These are phyloP conservation scores for Dryadula phaetusa DNA, from an alignment of 2,888 invertebrate genomes.

Conservation along the genomic window DNA sequence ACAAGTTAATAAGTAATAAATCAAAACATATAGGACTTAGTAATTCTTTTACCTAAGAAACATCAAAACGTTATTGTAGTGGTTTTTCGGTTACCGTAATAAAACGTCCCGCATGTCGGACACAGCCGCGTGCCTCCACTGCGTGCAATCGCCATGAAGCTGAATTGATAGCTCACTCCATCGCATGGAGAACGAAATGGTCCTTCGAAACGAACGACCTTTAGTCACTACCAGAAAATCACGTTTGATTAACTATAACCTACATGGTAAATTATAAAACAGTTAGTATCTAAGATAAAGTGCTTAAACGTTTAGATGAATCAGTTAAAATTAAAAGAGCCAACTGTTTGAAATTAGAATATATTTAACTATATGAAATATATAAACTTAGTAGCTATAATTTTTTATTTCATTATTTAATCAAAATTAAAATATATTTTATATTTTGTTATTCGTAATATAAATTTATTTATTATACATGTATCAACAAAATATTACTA, in stretches of 20 bases:
- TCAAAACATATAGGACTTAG: neutral
- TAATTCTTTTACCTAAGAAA: constrained; percentile 17
- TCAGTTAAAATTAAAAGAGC: no score
- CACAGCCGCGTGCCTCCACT: constrained; percentile 60
- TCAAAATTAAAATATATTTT: no score
- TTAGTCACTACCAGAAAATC: constrained; percentile 78
- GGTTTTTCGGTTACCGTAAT: constrained; percentile 75
- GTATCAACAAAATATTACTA: no score
- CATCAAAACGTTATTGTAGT: constrained; percentile 63
- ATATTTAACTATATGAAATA: no score
- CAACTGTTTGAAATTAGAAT: no score
- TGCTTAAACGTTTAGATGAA: neutral
- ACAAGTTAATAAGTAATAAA: neutral
- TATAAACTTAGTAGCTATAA: no score
- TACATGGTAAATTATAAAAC: constrained; percentile 8
- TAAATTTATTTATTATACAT: no score
- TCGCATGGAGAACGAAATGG: constrained; percentile 81
- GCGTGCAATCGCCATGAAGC: constrained; percentile 79
- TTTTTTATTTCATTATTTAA: no score
- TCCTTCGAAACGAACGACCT: constrained; percentile 80
- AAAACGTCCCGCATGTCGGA: constrained; percentile 80
- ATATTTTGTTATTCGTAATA: no score
- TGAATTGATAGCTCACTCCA: constrained; percentile 82
- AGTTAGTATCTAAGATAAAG: neutral
- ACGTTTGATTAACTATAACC: constrained; percentile 77